Base-by-base conservation (phyloP, 2,888 invertebrate species). In the Lamproptera curius region DNA sequence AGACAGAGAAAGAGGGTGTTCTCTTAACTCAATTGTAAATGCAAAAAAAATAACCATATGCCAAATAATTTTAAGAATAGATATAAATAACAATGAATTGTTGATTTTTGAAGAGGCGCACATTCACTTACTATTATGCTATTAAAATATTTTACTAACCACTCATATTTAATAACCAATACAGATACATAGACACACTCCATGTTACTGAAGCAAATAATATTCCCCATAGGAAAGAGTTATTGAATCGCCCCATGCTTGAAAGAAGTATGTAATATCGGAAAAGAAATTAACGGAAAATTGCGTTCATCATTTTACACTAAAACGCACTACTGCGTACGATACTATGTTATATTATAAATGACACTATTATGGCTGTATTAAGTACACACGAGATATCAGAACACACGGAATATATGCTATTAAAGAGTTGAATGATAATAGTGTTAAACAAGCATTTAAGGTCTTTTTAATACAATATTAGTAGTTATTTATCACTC, bases 161-260 rank as follows among this genome's bases (percentile, higher is more conserved):
- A 47, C 78, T 82, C 63, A 76, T 61, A 52, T 73, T 91, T 40
- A 93, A 66, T 63, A 89, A 88, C 77, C 91, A 91, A 65, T 94
- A 94, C 34, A 94, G 82, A 66, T 93, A 94, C 35, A 94, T 70
- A 40, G 92, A 93, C 40, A 94, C 78, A 33, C 89, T 86, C 94
- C 94, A 95, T 47, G 94, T 94, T 31, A 91, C 68, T 0, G 94
- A 94, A 0, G 94, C 93, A 67, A 93, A 90, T 47, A 92, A 70
- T 52, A 94, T 92, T 16, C 94, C 94, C 73, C 91, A 91, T 28
- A 94, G 65, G 70, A 95, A 95, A 0, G 94, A 93, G 68, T 88
- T 90, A 61, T 89, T 90, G 17, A 84, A 53, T 52, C 70, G 77
- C 38, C 68, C 62, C 73, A 73, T 72, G 47, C 44, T 56, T 33